Evolutionary conservation across 2,888 invertebrate species (phyloP), one percentile per base, ranked within the genome.

Genomic region (Agonopterix subpropinquella): DNA sequence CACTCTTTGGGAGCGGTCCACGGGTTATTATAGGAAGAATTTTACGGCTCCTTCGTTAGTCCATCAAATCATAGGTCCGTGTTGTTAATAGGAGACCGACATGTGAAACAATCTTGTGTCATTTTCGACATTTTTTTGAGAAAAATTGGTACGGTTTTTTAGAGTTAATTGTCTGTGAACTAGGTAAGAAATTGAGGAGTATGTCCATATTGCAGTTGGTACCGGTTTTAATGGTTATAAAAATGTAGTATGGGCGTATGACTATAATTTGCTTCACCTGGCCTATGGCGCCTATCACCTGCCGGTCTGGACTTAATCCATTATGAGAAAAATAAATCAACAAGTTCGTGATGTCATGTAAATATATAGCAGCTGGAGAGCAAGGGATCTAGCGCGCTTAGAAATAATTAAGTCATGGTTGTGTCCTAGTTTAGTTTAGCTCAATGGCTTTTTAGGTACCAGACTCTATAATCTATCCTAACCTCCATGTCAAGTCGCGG

Each of bases 31-130:
- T 74, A 77, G 76, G 66, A 72, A 71, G 79, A 72, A 78, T 79
- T 80, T 80, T 80, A 80, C 79, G 76, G 77, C 74, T 77, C 67
- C 77, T 79, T 81, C 83, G 84, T 87, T 84, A 85, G 78, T 62
- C 71, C 79, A 70, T 80, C 83, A 83, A 84, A 86, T 84, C 85
- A 82, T 84, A 85, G 85, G 74, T 64, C 74, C 70, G 70, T 62
- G 66, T 61, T 61, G 60, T 73, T 78, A 78, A 78, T 75, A 28
- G 67, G 61, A 67, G 67, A 72, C 66, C 61, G 56, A 60, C 56
- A 59, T 62, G 72, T 65, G 72, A 73, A 76, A 75, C 78, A 66
- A 77, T 80, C 80, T 75, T 65, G 67, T 84, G 80, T 84, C 84
- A 82, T 84, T 84, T 80, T 67, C 64, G 65, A 68, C 54, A 62